Percentiles rank a stretch among this genome's conserved stretches.
Conservation (phyloP, 2,888 invertebrate species). For the Prenolepis imparis region DNA sequence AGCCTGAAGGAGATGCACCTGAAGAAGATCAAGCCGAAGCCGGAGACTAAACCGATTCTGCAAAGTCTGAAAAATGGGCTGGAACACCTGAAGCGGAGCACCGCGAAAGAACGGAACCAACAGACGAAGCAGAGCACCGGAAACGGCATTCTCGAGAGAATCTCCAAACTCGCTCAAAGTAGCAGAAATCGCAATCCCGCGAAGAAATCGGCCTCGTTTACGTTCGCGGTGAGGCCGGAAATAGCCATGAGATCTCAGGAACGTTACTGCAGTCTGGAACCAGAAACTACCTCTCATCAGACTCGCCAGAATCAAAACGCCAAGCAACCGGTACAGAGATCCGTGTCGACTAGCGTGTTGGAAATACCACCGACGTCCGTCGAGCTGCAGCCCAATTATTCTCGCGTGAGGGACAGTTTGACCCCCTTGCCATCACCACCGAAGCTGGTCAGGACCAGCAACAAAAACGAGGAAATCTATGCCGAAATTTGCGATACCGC, state of each 20-base stretch:
- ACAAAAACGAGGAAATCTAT: slow-evolving; percentile 83
- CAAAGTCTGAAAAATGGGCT: slow-evolving; percentile 83
- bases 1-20: slow-evolving; percentile 83
- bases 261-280: slow-evolving; percentile 84
- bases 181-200: slow-evolving; percentile 83
- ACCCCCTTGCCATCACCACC: slow-evolving; percentile 80
- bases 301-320: slow-evolving; percentile 68
- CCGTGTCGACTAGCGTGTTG: slow-evolving; percentile 83
- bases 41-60: slow-evolving; percentile 83
- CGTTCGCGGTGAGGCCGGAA: slow-evolving; percentile 84
- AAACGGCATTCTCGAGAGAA: slow-evolving; percentile 82
- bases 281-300: slow-evolving; percentile 81
- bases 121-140: slow-evolving; percentile 76
- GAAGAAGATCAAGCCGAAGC: slow-evolving; percentile 84
- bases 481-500: slow-evolving; percentile 84
- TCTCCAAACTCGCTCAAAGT: slow-evolving; percentile 82
- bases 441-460: slow-evolving; percentile 70
- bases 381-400: slow-evolving; percentile 84
- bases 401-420: slow-evolving; percentile 83
- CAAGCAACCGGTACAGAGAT: slow-evolving; percentile 84
- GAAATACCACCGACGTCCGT: slow-evolving; percentile 81
- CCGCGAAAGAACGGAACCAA: slow-evolving; percentile 76
- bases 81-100: slow-evolving; percentile 82
- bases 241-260: slow-evolving; percentile 83
- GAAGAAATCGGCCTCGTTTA: slow-evolving; percentile 86